These are phyloP conservation scores for Cataglyphis albicans DNA, from an alignment of 2,888 invertebrate genomes.

Conservation along the genomic window DNA sequence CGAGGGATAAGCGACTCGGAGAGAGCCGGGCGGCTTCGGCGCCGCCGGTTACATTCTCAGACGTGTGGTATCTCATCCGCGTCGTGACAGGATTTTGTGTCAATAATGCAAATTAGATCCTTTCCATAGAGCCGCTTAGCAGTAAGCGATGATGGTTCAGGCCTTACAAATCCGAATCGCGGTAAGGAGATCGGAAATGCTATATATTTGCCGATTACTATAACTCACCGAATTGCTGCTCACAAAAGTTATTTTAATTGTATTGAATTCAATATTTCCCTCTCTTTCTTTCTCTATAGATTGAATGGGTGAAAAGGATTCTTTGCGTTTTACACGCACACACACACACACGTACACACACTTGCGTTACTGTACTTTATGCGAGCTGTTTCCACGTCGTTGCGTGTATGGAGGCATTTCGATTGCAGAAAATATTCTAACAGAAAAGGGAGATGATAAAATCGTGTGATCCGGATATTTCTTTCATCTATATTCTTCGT, in stretches of 20 bases:
- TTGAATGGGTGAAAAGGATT: background rate
- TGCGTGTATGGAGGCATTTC: slow-evolving; percentile 13
- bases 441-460: background rate
- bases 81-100: slow-evolving; percentile 37
- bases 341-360: no score
- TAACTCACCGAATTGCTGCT: background rate
- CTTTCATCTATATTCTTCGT: slow-evolving; percentile 38
- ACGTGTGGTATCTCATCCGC: slow-evolving; percentile 8
- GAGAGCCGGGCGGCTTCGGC: background rate
- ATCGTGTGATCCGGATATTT: slow-evolving; percentile 44
- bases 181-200: background rate
- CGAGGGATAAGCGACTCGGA: slow-evolving; percentile 42
- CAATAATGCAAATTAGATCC: slow-evolving; percentile 53
- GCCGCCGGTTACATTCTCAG: slow-evolving; percentile 27
- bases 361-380: slow-evolving; percentile 8
- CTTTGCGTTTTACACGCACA: no score
- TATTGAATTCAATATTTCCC: background rate
- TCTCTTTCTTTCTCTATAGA: background rate
- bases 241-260: slow-evolving; percentile 17
- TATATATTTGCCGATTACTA: slow-evolving; percentile 5
- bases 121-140: slow-evolving; percentile 2
- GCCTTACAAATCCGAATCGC: slow-evolving; percentile 21
- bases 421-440: slow-evolving; percentile 40
- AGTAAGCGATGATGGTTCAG: slow-evolving; percentile 36
- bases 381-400: slow-evolving; percentile 29